A percentile compares a stretch with the other conserved stretches of the same genome.
phyloP scores from a whole-genome alignment of 1,140 invertebrate species.

The Marisa cornuarietis region DNA sequence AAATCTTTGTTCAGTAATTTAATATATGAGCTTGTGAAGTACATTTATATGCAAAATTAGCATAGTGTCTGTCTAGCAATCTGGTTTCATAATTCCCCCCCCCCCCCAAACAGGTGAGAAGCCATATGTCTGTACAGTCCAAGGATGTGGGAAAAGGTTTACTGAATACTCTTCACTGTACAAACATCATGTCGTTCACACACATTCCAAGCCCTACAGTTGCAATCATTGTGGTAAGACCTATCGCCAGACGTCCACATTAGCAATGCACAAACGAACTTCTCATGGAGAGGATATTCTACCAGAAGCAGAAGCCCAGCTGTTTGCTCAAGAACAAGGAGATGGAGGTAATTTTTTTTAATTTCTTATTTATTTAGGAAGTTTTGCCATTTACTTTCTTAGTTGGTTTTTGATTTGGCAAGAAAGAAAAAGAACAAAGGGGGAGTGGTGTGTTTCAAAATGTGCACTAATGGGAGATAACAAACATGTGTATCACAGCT shows the following conservation, averaged over 20 bases:
- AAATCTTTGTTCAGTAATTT: too few relatives aligned
- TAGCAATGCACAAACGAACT: slow-evolving; percentile 73
- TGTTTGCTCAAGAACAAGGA: slow-evolving; percentile 13
- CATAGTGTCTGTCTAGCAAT: background rate
- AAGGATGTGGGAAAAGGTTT: slow-evolving; percentile 76
- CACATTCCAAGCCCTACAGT: slow-evolving; percentile 72
- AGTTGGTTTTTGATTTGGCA: background rate
- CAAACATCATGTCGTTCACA: slow-evolving; percentile 78
- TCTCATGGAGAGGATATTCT: slow-evolving; percentile 50
- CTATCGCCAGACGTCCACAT: slow-evolving; percentile 73
- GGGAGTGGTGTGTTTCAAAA: too few relatives aligned
- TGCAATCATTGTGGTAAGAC: slow-evolving; percentile 72
- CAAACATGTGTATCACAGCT: too few relatives aligned
- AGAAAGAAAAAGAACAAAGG: too few relatives aligned
- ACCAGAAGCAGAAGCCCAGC: slow-evolving; percentile 8
- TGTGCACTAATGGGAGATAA: too few relatives aligned
- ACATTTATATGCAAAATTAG: too few relatives aligned
- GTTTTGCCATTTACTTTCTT: background rate
- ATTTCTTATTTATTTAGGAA: background rate
- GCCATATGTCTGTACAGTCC: slow-evolving; percentile 67
- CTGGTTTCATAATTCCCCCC: slow-evolving; percentile 20
- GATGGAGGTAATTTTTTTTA: background rate
- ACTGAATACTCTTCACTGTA: slow-evolving; percentile 81
- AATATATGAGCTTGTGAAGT: too few relatives aligned
- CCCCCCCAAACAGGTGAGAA: slow-evolving; percentile 62